These are phyloP conservation scores for Dromiciops gliroides DNA, from an alignment of 2,113 vertebrate genomes.

Conservation along the genomic window DNA sequence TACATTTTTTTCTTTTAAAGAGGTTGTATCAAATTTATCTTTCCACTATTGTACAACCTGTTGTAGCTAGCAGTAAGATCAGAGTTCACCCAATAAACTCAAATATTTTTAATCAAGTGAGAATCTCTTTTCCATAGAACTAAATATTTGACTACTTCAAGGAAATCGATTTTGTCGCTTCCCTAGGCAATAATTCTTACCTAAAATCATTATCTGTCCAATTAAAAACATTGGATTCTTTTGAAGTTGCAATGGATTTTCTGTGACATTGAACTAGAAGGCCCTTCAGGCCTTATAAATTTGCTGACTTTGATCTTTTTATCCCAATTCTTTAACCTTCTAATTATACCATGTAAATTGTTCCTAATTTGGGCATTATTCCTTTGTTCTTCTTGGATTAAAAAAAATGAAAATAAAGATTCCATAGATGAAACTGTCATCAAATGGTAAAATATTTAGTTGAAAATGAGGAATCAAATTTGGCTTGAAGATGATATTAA, in stretches of 20 bases:
- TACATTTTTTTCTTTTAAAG: not conserved
- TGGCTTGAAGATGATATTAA: not conserved
- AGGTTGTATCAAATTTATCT: not conserved
- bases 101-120: not conserved
- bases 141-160: not conserved
- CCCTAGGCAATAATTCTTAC: not conserved
- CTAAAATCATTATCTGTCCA: slow-evolving; percentile 3
- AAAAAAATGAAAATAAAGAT: not conserved
- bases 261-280: not conserved
- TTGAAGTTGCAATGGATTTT: not conserved
- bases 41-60: not conserved
- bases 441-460: not conserved
- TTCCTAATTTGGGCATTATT: not conserved
- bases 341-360: not conserved
- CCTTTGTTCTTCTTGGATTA: not conserved
- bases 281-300: not conserved
- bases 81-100: not conserved
- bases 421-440: not conserved
- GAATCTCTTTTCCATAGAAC: not conserved
- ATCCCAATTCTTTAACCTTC: not conserved
- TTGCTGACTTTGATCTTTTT: slow-evolving; percentile 1
- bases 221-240: not conserved
- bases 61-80: not conserved
- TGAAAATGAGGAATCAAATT: not conserved
- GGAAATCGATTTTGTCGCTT: not conserved